These are phyloP conservation scores for Tenebrosternarchus preto DNA, from an alignment of 2,113 vertebrate species.

Conservation along the genomic window DNA sequence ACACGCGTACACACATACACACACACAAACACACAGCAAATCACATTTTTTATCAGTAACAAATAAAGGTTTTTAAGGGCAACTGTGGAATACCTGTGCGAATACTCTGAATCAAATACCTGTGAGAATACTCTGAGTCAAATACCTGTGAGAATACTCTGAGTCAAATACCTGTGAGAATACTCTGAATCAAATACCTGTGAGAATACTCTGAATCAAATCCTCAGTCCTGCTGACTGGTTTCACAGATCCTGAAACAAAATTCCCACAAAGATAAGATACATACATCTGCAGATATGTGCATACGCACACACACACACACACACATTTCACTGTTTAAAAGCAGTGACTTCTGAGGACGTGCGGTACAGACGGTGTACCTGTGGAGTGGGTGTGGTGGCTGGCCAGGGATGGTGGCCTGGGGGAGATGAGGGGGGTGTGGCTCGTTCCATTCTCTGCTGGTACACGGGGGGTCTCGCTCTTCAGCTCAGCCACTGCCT, in stretches of 20 bases:
- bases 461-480: slow-evolving; percentile 80
- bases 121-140: slow-evolving; percentile 91
- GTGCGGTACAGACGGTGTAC: slow-evolving; percentile 63
- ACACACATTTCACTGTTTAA: neutral
- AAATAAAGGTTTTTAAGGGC: too few species aligned
- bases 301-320: neutral
- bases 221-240: slow-evolving; percentile 89
- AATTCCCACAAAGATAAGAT: neutral
- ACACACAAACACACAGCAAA: too few species aligned
- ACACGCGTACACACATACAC: slow-evolving; percentile 21
- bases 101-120: too few species aligned
- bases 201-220: slow-evolving; percentile 91
- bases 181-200: slow-evolving; percentile 84
- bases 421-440: slow-evolving; percentile 79
- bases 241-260: slow-evolving; percentile 85
- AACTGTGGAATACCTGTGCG: too few species aligned
- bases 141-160: too few species aligned
- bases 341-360: neutral
- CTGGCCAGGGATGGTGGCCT: slow-evolving; percentile 82
- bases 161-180: too few species aligned
- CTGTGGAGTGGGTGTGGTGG: slow-evolving; percentile 85
- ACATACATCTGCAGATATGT: neutral
- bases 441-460: slow-evolving; percentile 89
- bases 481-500: slow-evolving; percentile 80
- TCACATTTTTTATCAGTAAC: neutral